A percentile compares a stretch with the other conserved stretches of the same genome.
These are phyloP conservation scores for Cantharis nigra DNA, from an alignment of 2,888 invertebrate genomes.

Conservation along the genomic window DNA sequence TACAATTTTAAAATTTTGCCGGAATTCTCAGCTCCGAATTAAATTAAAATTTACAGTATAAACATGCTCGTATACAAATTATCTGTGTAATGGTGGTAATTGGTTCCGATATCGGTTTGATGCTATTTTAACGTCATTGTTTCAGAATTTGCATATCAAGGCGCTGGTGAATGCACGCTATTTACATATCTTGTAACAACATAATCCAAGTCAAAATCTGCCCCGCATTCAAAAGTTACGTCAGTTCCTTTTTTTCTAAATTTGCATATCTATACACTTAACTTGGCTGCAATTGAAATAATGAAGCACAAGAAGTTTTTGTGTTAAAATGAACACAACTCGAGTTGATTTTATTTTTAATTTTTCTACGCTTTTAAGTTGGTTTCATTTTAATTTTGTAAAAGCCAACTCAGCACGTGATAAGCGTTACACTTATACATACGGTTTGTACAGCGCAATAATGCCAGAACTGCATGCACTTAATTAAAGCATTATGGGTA, in stretches of 20 bases:
- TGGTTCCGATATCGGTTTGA: conserved; percentile 11
- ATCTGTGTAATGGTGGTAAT: conserved; percentile 12
- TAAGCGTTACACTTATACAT: neutral
- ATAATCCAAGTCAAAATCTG: neutral
- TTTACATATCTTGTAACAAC: conserved; percentile 11
- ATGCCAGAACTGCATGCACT: neutral
- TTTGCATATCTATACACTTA: neutral
- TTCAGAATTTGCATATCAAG: conserved; percentile 17
- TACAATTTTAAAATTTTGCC: neutral
- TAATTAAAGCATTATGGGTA: neutral
- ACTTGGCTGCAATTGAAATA: neutral
- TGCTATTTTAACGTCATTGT: conserved; percentile 14
- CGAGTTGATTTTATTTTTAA: neutral
- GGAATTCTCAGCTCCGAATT: neutral
- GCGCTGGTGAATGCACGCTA: conserved; percentile 3
- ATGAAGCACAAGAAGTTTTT: neutral
- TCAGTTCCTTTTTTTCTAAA: neutral
- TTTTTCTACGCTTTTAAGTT: neutral
- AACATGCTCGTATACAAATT: conserved; percentile 13
- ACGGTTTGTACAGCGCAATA: neutral
- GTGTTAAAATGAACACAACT: neutral
- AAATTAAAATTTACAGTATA: neutral
- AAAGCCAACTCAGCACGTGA: neutral
- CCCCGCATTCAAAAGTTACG: neutral
- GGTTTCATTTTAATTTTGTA: neutral